phyloP scores from a whole-genome alignment of 2,113 vertebrate genomes.

The Diphyllodes magnificus region DNA sequence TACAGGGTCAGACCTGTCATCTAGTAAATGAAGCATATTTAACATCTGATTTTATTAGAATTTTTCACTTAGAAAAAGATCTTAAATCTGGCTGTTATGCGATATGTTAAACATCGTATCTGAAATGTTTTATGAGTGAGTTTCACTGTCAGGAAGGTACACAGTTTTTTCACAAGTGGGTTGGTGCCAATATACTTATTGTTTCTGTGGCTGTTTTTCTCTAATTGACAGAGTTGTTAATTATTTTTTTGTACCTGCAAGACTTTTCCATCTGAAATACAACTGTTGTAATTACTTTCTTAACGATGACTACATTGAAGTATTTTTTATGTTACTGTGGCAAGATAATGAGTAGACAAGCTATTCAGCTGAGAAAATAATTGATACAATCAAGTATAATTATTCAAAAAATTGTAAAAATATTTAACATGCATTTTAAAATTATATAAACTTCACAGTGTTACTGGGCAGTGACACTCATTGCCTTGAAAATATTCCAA shows the following conservation, averaged over 20 bases:
- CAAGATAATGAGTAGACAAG: neutral
- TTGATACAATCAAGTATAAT: constrained; percentile 31
- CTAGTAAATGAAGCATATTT: neutral
- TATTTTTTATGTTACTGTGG: neutral
- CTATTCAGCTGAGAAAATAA: constrained; percentile 35
- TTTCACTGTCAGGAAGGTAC: neutral
- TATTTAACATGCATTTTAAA: constrained; percentile 54
- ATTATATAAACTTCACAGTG: constrained; percentile 29
- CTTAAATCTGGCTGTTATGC: neutral
- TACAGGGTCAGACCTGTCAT: neutral
- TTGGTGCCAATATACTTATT: neutral
- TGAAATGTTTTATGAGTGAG: neutral
- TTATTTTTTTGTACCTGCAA: constrained; percentile 35
- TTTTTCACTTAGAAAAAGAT: neutral
- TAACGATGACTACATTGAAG: neutral
- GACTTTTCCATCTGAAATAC: neutral
- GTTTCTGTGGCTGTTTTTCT: neutral
- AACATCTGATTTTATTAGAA: neutral
- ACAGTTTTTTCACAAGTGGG: neutral
- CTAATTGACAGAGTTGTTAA: neutral
- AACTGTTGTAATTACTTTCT: neutral
- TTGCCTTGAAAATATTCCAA: constrained; percentile 63
- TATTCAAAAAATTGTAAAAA: constrained; percentile 35
- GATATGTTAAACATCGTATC: neutral
- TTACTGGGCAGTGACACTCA: constrained; percentile 50